phyloP scores from a whole-genome alignment of 2,113 vertebrate species.

The Archocentrus centrarchus region DNA sequence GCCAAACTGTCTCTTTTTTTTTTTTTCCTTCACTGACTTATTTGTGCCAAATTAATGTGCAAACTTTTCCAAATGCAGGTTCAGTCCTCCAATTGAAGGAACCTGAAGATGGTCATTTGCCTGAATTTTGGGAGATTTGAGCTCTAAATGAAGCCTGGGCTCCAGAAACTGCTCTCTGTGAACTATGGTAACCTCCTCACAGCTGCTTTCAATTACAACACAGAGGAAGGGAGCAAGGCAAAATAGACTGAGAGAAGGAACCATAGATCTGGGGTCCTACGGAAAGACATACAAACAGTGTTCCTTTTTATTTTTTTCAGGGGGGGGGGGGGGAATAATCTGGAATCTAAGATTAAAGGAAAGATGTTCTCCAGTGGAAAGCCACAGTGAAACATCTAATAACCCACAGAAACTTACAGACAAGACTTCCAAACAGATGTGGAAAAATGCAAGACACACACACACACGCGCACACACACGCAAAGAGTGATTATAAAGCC shows the following conservation, averaged over 20 bases:
- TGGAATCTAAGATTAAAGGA: conserved; percentile 41
- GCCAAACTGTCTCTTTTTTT: not conserved
- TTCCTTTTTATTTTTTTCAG: not conserved
- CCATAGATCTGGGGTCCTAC: conserved; percentile 26
- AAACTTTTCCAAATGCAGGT: conserved; percentile 33
- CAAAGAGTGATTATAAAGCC: conserved; percentile 18
- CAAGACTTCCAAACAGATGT: not conserved
- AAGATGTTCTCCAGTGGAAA: conserved; percentile 44
- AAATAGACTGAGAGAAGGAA: conserved; percentile 35
- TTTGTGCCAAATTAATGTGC: not conserved
- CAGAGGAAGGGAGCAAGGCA: conserved; percentile 52
- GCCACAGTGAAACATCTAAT: conserved; percentile 24
- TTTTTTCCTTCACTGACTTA: not conserved
- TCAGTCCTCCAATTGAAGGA: conserved; percentile 3
- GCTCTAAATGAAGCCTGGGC: conserved; percentile 52
- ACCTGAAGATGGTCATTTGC: conserved; percentile 17
- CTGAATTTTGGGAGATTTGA: conserved; percentile 43
- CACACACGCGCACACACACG: not conserved
- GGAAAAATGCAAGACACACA: not conserved
- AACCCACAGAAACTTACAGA: conserved; percentile 49
- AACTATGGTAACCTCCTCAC: conserved; percentile 79
- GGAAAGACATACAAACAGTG: conserved; percentile 47
- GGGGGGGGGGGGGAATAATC: conserved; percentile 39
- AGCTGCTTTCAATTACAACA: conserved; percentile 84
- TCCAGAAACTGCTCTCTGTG: conserved; percentile 53